A percentile compares a stretch with the other conserved stretches of the same genome.
Conservation (phyloP, 2,888 invertebrate genomes). For the Parnassius orleans region DNA sequence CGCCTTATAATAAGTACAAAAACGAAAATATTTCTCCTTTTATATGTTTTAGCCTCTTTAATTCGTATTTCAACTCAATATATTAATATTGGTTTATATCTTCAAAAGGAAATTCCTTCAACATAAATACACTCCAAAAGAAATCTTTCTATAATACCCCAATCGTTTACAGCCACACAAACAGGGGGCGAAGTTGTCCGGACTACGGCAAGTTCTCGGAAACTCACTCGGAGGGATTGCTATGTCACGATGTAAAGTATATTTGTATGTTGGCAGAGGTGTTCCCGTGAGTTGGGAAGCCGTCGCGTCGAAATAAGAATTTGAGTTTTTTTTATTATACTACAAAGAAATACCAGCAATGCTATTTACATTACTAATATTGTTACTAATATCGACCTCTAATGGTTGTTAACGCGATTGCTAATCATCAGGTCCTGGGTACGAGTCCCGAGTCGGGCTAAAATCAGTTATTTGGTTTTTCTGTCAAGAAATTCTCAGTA, state of each 20-base stretch:
- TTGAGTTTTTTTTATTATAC: background rate
- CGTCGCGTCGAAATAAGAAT: background rate
- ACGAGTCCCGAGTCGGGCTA: too few relatives aligned
- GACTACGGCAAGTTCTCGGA: conserved; percentile 11
- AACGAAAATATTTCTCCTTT: too few relatives aligned
- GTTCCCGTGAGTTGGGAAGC: background rate
- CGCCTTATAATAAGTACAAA: too few relatives aligned
- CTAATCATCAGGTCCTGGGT: too few relatives aligned
- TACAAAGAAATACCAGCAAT: background rate
- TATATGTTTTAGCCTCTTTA: too few relatives aligned
- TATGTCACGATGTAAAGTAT: conserved; percentile 10
- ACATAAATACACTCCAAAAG: conserved; percentile 1
- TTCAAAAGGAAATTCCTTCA: background rate
- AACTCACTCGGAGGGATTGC: conserved; percentile 18
- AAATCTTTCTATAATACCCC: conserved; percentile 5
- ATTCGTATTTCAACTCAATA: background rate
- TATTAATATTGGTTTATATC: background rate
- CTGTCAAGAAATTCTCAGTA: too few relatives aligned
- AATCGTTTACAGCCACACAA: conserved; percentile 12
- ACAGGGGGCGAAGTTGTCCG: conserved; percentile 11
- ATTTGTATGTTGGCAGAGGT: conserved; percentile 1
- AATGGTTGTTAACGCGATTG: too few relatives aligned
- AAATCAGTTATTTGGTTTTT: too few relatives aligned
- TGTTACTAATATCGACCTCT: too few relatives aligned
- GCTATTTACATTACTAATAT: background rate